Conservation (phyloP, 1,140 invertebrate genomes). For the Ectropis grisescens region DNA sequence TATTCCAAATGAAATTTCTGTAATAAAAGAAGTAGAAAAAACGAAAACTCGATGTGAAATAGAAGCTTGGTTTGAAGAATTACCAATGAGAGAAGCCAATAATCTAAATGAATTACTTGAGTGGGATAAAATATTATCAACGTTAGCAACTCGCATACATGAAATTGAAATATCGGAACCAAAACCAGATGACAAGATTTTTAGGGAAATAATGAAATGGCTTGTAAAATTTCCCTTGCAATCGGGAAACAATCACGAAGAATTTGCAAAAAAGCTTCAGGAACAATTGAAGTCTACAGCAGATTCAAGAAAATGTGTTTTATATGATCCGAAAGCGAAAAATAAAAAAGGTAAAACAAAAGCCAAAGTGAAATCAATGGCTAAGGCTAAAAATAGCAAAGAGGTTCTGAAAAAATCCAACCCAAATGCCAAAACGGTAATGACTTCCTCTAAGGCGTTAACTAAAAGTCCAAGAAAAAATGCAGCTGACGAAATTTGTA, state of each 20-base stretch:
- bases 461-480: constrained; percentile 8
- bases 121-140: constrained; percentile 27
- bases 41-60: constrained; percentile 33
- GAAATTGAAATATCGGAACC: constrained; percentile 22
- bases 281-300: constrained; percentile 16
- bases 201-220: constrained; percentile 29
- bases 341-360: constrained; percentile 2
- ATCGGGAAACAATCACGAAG: constrained; percentile 11
- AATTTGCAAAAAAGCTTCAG: constrained; percentile 17
- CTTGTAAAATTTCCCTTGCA: constrained; percentile 22
- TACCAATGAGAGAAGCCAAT: constrained; percentile 18
- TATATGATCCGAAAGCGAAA: constrained; percentile 1
- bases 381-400: no score
- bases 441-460: no score
- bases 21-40: constrained; percentile 26
- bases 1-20: constrained; percentile 21
- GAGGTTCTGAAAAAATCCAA: no score
- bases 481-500: constrained; percentile 20
- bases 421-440: no score
- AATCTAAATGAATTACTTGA: constrained; percentile 16
- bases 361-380: constrained; percentile 3
- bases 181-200: constrained; percentile 15
- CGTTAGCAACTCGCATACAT: constrained; percentile 23
- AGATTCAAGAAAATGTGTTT: constrained; percentile 14
- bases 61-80: constrained; percentile 26